Evolutionary conservation across 1,140 invertebrate genomes (phyloP), one percentile per base, ranked within the genome.

Genomic region (Apocrypta bakeri): DNA sequence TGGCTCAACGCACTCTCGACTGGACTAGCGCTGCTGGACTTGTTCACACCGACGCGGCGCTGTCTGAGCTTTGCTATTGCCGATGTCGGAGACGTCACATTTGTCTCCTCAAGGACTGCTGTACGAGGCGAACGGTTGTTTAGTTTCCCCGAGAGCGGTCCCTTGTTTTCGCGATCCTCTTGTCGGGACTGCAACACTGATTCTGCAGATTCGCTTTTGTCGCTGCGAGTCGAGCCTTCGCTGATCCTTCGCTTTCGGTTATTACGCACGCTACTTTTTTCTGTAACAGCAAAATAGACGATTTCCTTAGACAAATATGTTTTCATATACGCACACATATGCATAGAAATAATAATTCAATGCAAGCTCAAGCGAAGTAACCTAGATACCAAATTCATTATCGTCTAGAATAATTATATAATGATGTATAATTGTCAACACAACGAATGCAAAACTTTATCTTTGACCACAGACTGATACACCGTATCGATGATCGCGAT

Each of bases 111-210:
- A 12, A 92, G 84, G 14, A 92, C 91, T 7, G 91, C 88, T 2
- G 90, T 88, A 37, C 92, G 87, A 0, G 88, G 85, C 1, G 90
- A 86, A 14, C 91, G 86, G 69, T 90, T 92, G 8, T 87, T 86
- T 0, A 87, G 85, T 86, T 88, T 88, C 17, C 89, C 88, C 0
- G 87, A 80, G 7, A 87, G 80, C 1, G 91, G 91, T 1, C 91
- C 91, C 79, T 92, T 92, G 85, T 93, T 93, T 77, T 93, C 92
- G 0, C 92, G 88, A 61, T 93, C 92, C 73, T 93, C 92, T 72
- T 90, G 88, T 6, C 88, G 85, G 9, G 87, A 87, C 63, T 87
- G 84, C 56, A 88, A 40, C n/a, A 80, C 85, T 17, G 86, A 83
- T 25, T 89, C 89, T 1, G 81, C 29, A 4, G 66, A 9, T 14